Evolutionary conservation across 92 coral and sea anemone species (phyloP), one percentile per base, ranked within the genome.

Genomic region (Paramuricea clavata): DNA sequence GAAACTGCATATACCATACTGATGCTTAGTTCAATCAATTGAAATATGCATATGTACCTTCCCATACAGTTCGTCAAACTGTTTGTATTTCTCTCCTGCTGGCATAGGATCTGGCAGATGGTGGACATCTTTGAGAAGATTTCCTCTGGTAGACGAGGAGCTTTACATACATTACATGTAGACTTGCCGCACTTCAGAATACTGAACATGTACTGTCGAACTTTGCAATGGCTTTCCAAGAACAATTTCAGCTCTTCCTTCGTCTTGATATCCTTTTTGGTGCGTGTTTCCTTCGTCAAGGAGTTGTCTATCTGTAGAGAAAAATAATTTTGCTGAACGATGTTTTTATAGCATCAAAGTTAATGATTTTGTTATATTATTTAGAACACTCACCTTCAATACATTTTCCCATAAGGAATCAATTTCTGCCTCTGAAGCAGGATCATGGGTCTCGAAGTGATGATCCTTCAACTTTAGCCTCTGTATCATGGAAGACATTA

Each of bases 191-290:
- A 85, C 74, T 85, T 85, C 61, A 85, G n/a, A n/a, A 85, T 85
- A 3, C 82, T 74, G 59, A 85, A 85, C 88, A 85, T 85, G 69
- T 85, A 85, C 41, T 74, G 88, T 28, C n/a, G n/a, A n/a, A n/a
- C n/a, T n/a, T n/a, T n/a, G n/a, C n/a, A n/a, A n/a, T n/a, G n/a
- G n/a, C n/a, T 72, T 52, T 68, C 77, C 31, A 81, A 61, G 41
- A 81, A 81, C 0, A 8, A n/a, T 34, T 62, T 62, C 10, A 81
- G 34, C 52, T 81, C 70, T 33, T 64, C 57, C 19, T 62, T 82
- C 65, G 30, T 49, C 67, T 82, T 67, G 65, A 49, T 34, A 25
- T 68, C 78, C 78, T 82, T 82, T 60, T 50, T 82, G 78, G 78
- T 76, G 12, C 56, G 78, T 36, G 77, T n/a, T n/a, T 82, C 77